These are phyloP conservation scores for Climacteris rufus DNA, from an alignment of 2,113 vertebrate species.

Conservation along the genomic window DNA sequence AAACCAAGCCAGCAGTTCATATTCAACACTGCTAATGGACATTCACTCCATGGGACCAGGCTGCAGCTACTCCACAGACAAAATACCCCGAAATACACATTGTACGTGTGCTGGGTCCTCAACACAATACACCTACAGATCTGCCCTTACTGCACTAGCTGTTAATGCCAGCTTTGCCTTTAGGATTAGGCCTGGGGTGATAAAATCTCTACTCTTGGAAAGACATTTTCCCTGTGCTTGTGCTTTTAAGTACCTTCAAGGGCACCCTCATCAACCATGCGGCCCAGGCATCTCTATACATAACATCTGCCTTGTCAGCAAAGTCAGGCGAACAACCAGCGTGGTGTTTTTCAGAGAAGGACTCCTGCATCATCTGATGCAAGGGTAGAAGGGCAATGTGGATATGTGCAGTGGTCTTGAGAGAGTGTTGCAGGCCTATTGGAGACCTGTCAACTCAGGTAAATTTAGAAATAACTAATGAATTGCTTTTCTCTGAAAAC, in stretches of 20 bases:
- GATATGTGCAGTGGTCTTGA: neutral
- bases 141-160: neutral
- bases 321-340: neutral
- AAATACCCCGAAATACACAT: fast-evolving
- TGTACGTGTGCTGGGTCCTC: neutral
- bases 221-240: neutral
- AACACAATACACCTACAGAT: neutral
- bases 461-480: neutral
- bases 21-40: neutral
- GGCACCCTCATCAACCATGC: neutral
- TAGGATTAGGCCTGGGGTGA: neutral
- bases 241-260: neutral
- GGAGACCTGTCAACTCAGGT: neutral
- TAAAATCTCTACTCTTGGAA: neutral
- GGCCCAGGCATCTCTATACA: neutral
- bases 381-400: neutral
- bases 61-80: neutral
- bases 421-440: neutral
- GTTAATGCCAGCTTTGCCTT: neutral
- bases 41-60: neutral
- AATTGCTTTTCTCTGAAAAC: neutral
- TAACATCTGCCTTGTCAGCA: neutral
- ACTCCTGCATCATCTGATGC: neutral
- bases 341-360: neutral
- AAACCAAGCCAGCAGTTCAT: neutral